A percentile compares a stretch with the other conserved stretches of the same genome.
Evolutionary conservation across 2,797 vertebrate species (phyloP).

Genomic region (Glyptemys insculpta): DNA sequence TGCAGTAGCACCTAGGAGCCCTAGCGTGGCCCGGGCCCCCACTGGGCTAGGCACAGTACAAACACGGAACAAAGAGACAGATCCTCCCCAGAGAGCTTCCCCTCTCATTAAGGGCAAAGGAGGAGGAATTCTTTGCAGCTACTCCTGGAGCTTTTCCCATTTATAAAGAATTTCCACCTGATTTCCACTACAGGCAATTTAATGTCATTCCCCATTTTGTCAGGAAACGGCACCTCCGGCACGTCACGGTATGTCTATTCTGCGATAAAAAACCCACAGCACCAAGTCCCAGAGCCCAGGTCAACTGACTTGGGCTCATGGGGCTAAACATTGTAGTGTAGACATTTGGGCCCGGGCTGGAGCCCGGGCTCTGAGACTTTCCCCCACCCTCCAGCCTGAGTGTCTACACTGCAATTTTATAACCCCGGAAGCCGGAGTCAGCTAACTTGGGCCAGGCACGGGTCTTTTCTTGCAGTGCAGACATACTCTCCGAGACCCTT

Average conservation of each 20-base stretch:
- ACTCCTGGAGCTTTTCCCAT: background rate
- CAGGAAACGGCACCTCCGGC: background rate
- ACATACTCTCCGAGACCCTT: too few species aligned
- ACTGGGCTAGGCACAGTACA: background rate
- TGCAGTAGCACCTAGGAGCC: background rate
- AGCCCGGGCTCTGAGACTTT: background rate
- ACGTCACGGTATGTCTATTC: accelerated
- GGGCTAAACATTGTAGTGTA: background rate
- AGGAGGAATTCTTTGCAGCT: background rate
- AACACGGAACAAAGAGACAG: background rate
- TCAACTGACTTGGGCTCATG: background rate
- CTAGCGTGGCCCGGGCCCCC: background rate
- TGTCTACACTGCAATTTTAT: background rate
- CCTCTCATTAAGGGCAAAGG: background rate
- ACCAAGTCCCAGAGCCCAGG: background rate
- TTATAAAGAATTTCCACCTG: too few species aligned
- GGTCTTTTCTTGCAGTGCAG: background rate
- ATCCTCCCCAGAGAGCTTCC: background rate
- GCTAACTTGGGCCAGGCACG: background rate
- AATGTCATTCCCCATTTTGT: background rate
- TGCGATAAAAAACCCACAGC: background rate
- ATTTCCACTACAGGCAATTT: background rate
- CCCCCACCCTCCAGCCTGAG: background rate
- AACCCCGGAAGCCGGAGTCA: background rate
- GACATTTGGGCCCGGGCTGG: background rate